Evolutionary conservation across 2,888 invertebrate genomes (phyloP).

Genomic region (Apodemia mormo): DNA sequence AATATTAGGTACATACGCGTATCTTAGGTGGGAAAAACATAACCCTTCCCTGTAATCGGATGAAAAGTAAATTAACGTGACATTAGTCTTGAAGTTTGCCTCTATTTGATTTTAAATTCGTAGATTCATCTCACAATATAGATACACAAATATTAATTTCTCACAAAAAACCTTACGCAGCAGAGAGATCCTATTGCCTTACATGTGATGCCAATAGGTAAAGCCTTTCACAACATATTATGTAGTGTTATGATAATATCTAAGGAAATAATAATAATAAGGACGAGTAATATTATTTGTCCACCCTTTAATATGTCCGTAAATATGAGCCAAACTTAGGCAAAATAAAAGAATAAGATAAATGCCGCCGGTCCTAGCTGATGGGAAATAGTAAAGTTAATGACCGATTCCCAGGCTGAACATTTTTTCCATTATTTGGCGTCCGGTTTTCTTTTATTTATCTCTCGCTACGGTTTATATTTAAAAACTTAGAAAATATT

Average conservation of each 20-base stretch:
- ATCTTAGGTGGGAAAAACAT: too few species aligned
- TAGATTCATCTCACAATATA: too few species aligned
- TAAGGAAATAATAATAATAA: background rate
- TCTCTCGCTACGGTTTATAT: background rate
- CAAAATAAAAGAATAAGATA: background rate
- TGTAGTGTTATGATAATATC: background rate
- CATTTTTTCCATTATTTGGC: background rate
- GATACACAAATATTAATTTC: too few species aligned
- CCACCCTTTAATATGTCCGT: background rate
- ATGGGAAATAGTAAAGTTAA: constrained; percentile 14
- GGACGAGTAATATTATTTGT: background rate
- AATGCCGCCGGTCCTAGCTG: background rate
- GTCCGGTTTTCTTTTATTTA: constrained; percentile 3
- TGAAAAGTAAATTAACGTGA: too few species aligned
- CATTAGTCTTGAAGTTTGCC: too few species aligned
- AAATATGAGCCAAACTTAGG: background rate
- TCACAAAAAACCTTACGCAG: too few species aligned
- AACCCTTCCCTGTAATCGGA: too few species aligned
- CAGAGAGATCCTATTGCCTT: too few species aligned
- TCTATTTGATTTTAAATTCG: too few species aligned
- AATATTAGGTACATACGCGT: too few species aligned
- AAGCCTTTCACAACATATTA: background rate
- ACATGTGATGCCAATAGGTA: too few species aligned
- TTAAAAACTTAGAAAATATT: too few species aligned
- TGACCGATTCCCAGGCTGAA: constrained; percentile 4